Conservation (phyloP, 2,113 vertebrate genomes). For the Calyptommatus sinebrachiatus region DNA sequence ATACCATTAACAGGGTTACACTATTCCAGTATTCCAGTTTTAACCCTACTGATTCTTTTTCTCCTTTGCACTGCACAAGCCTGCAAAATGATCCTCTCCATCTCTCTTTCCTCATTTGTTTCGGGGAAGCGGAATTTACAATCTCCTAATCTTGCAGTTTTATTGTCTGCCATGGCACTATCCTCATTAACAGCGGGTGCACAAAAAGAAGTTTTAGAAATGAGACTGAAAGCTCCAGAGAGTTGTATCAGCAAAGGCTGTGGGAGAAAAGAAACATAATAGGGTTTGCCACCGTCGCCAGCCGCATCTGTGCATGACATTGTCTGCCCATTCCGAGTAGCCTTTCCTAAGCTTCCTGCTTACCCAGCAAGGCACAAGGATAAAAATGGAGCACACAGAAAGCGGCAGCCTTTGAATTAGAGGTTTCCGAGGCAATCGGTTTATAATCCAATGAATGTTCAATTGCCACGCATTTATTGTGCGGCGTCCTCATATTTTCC, state of each 20-base stretch:
- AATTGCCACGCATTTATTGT: background rate
- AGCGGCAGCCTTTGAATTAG: background rate
- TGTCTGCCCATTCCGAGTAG: background rate
- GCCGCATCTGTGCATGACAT: background rate
- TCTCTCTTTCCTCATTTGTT: too few species aligned
- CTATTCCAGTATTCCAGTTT: background rate
- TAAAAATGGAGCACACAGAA: background rate
- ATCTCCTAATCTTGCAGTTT: background rate
- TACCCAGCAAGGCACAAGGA: background rate
- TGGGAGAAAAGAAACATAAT: background rate
- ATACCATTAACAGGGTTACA: too few species aligned
- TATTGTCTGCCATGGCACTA: background rate
- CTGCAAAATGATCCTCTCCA: background rate
- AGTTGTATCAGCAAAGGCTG: background rate
- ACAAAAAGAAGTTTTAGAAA: background rate
- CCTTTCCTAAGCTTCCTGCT: background rate
- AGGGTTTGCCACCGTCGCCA: background rate
- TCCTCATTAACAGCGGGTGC: background rate
- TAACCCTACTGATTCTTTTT: background rate
- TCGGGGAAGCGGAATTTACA: background rate
- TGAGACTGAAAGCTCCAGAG: background rate
- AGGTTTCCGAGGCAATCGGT: background rate
- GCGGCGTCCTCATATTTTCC: background rate
- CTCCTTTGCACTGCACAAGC: background rate
- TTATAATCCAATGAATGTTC: background rate